A percentile compares a stretch with the other conserved stretches of the same genome.
phyloP scores from a whole-genome alignment of 2,888 invertebrate species.

The Muscina levida region DNA sequence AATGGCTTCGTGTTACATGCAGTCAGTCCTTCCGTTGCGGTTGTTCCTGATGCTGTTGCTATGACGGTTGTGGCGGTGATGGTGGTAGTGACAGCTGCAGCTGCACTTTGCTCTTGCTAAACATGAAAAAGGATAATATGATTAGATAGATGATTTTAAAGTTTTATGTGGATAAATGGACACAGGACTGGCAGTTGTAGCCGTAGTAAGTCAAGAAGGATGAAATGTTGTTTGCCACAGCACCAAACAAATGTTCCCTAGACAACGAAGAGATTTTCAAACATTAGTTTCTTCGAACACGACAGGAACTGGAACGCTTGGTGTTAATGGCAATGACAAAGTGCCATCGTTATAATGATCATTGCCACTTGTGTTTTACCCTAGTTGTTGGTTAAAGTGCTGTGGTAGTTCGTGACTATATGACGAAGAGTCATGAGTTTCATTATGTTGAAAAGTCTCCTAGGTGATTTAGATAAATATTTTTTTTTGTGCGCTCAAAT shows the following conservation, averaged over 20 bases:
- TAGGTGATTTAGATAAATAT: constrained; percentile 2
- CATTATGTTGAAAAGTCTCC: constrained; percentile 40
- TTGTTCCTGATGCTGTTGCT: neutral
- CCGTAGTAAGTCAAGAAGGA: constrained; percentile 39
- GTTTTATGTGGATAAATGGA: constrained; percentile 60
- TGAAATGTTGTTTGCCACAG: constrained; percentile 14
- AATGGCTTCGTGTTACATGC: constrained; percentile 47
- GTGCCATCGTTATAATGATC: constrained; percentile 53
- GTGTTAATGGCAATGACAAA: constrained; percentile 54
- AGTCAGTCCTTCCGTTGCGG: neutral
- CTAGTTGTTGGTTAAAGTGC: constrained; percentile 8
- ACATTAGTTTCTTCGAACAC: constrained; percentile 30
- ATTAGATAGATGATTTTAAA: constrained; percentile 59
- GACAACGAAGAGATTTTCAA: constrained; percentile 42
- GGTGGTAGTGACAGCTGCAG: constrained; percentile 47
- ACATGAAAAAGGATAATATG: constrained; percentile 51
- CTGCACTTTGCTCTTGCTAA: constrained; percentile 57
- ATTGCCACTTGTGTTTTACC: constrained; percentile 52
- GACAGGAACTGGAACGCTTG: constrained; percentile 1
- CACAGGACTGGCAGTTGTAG: constrained; percentile 48
- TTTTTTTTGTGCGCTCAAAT: constrained; percentile 12
- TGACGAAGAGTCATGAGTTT: constrained; percentile 30
- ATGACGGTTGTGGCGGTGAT: neutral
- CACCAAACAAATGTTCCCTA: constrained; percentile 4
- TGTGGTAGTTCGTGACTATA: neutral